Conservation (phyloP, 2,113 vertebrate species). For the Colossoma macropomum region DNA sequence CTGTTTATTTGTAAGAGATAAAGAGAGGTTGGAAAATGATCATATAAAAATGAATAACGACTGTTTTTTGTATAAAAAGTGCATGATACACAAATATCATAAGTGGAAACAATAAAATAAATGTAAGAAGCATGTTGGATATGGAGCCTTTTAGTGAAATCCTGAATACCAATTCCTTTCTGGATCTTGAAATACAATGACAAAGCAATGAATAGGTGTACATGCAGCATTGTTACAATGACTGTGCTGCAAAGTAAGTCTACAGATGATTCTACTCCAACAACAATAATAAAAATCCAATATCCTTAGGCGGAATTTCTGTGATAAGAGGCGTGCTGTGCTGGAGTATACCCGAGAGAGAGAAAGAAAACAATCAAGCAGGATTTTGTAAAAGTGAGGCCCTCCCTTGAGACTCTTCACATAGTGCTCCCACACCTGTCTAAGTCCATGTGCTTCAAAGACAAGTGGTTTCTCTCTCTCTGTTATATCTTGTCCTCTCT, state of each 20-base stretch:
- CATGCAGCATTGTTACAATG: background rate
- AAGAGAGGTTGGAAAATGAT: too few relatives aligned
- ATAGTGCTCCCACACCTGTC: conserved; percentile 18
- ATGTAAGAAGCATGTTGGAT: too few relatives aligned
- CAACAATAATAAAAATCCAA: conserved; percentile 6
- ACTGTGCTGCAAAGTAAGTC: background rate
- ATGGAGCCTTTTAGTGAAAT: too few relatives aligned
- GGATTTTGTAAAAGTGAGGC: background rate
- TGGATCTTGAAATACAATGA: too few relatives aligned
- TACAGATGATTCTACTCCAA: background rate
- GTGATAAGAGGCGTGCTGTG: background rate
- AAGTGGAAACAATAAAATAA: too few relatives aligned
- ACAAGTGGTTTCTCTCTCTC: background rate
- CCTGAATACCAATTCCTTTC: too few relatives aligned
- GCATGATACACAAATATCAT: too few relatives aligned
- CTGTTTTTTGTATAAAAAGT: too few relatives aligned
- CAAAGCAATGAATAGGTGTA: background rate
- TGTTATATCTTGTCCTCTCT: background rate
- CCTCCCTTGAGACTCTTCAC: background rate
- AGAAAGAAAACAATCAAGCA: conserved; percentile 31
- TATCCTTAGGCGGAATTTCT: background rate
- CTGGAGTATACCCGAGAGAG: conserved; percentile 7
- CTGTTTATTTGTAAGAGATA: too few relatives aligned
- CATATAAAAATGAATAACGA: too few relatives aligned
- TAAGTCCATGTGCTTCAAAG: conserved; percentile 20